Evolutionary conservation across 2,113 vertebrate genomes (phyloP), one percentile per base, ranked within the genome.

Genomic region (Eulemur rufifrons): DNA sequence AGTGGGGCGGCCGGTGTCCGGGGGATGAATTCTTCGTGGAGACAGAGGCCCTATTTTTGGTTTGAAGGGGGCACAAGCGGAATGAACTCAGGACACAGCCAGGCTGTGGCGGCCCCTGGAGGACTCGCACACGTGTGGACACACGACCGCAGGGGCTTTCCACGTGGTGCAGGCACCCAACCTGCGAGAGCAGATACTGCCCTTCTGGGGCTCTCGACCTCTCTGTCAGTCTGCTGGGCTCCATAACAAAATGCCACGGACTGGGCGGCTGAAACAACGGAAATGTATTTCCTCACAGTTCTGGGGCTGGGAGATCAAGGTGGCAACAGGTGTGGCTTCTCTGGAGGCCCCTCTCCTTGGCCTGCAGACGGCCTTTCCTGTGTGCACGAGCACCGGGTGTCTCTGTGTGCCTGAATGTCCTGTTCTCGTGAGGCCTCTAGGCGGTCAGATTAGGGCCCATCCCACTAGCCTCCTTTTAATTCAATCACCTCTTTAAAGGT

Each of bases 311-410:
- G 69, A 74, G 39, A 17, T 10, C 50, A 37, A 63, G 11, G 25
- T 34, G 52, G 8, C 29, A 4, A 14, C 6, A n/a, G 0, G 23
- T 25, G 69, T 20, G 39, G 34, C 52, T n/a, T 37, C 54, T 89
- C 50, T 61, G 1, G 50, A 45, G 23, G 29, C 68, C 20, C 7
- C 47, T 63, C 47, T 82, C 59, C 1, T 7, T 5, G 7, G 7
- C 66, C 34, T 8, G 10, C 52, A 34, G 69, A 56, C 0, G 11
- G 61, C 45, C 37, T 13, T 64, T 59, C 64, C 29, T 73, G 39
- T 34, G 11, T 4, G 23, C 39, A 0, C 1, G 10, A 4, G 5
- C 4, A 7, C 1, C 1, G 27, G 37, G n/a, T 32, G 17, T 32
- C 39, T 3, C 4, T 12, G 13, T 73, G 45, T 32, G 45, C 37